Conservation (phyloP, 1,140 invertebrate genomes). For the Drosophila teissieri region DNA sequence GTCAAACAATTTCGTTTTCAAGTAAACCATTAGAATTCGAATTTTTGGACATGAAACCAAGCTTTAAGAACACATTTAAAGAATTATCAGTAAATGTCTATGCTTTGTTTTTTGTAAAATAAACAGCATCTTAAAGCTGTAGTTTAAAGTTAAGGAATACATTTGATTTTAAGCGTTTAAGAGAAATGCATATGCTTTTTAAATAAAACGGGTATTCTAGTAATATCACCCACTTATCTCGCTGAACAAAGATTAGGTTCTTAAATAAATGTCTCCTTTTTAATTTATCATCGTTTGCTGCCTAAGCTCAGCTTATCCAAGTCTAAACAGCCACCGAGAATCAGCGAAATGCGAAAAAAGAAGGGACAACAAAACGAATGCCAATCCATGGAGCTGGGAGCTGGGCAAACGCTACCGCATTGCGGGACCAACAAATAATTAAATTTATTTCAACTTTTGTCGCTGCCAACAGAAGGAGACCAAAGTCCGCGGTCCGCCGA, state of each 20-base stretch:
- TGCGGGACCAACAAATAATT: conserved; percentile 63
- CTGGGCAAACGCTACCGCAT: conserved; percentile 38
- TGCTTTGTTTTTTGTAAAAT: too few relatives aligned
- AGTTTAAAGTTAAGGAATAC: too few relatives aligned
- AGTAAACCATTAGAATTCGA: too few relatives aligned
- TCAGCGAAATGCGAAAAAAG: not conserved
- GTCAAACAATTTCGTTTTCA: too few relatives aligned
- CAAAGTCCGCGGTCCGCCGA: conserved; percentile 25
- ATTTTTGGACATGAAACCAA: too few relatives aligned
- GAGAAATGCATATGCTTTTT: too few relatives aligned
- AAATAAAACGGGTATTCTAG: too few relatives aligned
- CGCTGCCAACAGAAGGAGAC: conserved; percentile 46
- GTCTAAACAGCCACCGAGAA: conserved; percentile 23
- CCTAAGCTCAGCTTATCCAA: conserved; percentile 28
- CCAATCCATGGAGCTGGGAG: conserved; percentile 27
- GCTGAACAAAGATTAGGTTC: conserved; percentile 9
- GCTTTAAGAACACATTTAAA: too few relatives aligned
- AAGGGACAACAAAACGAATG: conserved; percentile 27
- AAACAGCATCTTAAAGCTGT: too few relatives aligned
- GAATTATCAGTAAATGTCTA: too few relatives aligned
- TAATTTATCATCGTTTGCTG: conserved; percentile 27
- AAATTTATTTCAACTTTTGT: conserved; percentile 59
- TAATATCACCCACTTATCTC: not conserved
- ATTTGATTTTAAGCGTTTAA: too few relatives aligned
- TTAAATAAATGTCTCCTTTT: conserved; percentile 14